Conservation (phyloP, 2,113 vertebrate genomes). For the Zosterops japonicus region DNA sequence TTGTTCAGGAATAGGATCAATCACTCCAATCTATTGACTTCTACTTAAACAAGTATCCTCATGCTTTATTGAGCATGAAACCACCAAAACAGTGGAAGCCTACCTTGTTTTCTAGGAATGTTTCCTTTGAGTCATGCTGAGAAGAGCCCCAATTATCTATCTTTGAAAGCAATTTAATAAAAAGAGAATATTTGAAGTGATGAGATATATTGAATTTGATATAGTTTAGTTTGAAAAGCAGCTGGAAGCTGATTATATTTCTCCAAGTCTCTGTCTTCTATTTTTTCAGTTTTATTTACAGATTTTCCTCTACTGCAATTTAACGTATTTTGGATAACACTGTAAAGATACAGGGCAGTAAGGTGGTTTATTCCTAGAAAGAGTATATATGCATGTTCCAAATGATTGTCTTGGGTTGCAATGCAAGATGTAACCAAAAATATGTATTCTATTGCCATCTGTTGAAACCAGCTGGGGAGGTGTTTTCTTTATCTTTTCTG, state of each 20-base stretch:
- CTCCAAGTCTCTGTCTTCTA: neutral
- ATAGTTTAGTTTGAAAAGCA: neutral
- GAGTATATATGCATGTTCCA: neutral
- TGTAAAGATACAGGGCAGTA: neutral
- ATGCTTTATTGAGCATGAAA: neutral
- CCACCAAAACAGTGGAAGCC: neutral
- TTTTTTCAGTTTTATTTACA: neutral
- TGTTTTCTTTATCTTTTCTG: neutral
- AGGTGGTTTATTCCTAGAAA: neutral
- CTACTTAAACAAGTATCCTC: neutral
- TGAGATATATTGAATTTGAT: neutral
- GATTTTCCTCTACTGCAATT: neutral
- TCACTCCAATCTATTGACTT: neutral
- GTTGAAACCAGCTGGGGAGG: neutral
- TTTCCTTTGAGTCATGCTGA: neutral
- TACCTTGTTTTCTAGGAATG: neutral
- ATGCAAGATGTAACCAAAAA: neutral
- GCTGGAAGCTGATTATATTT: neutral
- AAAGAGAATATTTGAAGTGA: neutral
- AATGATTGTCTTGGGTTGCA: neutral
- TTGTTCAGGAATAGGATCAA: neutral
- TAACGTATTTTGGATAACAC: neutral
- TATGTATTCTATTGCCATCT: neutral
- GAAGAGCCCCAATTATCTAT: neutral
- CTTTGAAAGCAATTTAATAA: neutral